These are phyloP conservation scores for Orgyia antiqua DNA, from an alignment of 2,888 invertebrate genomes.

Conservation along the genomic window DNA sequence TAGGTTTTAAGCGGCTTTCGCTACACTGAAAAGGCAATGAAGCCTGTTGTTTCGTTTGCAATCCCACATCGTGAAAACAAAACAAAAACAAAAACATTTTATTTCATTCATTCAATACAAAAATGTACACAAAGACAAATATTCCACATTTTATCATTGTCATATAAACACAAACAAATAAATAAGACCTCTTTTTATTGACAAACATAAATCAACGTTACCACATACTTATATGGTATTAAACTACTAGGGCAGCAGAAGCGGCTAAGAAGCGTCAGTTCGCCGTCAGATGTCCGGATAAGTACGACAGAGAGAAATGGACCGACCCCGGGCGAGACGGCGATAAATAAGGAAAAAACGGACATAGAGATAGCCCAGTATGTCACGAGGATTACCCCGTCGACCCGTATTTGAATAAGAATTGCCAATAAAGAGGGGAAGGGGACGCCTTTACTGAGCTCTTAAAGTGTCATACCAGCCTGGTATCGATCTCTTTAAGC, in stretches of 20 bases:
- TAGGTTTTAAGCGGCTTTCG: slow-evolving; percentile 21
- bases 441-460: slow-evolving; percentile 46
- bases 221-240: slow-evolving; percentile 33
- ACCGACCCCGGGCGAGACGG: slow-evolving; percentile 47
- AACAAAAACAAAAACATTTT: slow-evolving; percentile 5
- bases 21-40: slow-evolving; percentile 9
- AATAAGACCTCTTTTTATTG: slow-evolving; percentile 21
- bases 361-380: slow-evolving; percentile 63
- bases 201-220: slow-evolving; percentile 31
- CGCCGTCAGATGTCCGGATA: slow-evolving; percentile 68
- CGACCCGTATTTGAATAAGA: slow-evolving; percentile 70
- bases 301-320: slow-evolving; percentile 73
- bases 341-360: slow-evolving; percentile 69
- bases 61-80: slow-evolving; percentile 1
- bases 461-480: slow-evolving; percentile 48
- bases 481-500: slow-evolving; percentile 51
- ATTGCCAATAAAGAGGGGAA: slow-evolving; percentile 61
- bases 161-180: slow-evolving; percentile 5
- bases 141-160: slow-evolving; percentile 1
- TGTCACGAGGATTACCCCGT: slow-evolving; percentile 65
- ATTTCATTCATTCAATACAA: too few species aligned
- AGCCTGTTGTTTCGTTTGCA: slow-evolving; percentile 11
- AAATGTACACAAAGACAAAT: neutral
- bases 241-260: slow-evolving; percentile 46
- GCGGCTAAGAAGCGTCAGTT: slow-evolving; percentile 59